phyloP scores from a whole-genome alignment of 2,113 vertebrate genomes.

The Nettapus auritus region DNA sequence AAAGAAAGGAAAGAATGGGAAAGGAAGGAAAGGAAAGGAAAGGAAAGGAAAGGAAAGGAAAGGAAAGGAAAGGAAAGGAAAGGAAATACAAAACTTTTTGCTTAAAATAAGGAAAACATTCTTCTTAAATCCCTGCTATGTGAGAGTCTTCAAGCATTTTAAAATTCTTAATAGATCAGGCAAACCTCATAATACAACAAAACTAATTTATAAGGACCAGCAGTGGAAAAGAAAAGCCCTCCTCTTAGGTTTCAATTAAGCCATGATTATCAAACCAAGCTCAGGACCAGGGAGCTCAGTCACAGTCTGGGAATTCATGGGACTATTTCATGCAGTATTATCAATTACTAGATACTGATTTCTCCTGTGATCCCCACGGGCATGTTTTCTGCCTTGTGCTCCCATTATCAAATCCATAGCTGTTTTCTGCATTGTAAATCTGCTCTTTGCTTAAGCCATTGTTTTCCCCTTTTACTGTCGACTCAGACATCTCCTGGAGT shows the following conservation, averaged over 20 bases:
- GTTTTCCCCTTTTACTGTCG: not conserved
- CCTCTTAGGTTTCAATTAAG: not conserved
- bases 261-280: not conserved
- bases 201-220: not conserved
- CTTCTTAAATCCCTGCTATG: not conserved
- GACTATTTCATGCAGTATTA: not conserved
- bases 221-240: not conserved
- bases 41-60: no score
- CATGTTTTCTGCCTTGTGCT: not conserved
- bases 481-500: not conserved
- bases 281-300: not conserved
- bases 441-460: not conserved
- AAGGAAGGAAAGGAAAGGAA: no score
- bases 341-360: not conserved
- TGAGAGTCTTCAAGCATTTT: not conserved
- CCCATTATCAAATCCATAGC: not conserved
- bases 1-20: no score
- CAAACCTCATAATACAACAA: not conserved
- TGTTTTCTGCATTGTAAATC: not conserved
- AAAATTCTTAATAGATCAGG: not conserved
- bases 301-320: not conserved
- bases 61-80: no score
- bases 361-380: not conserved
- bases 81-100: not conserved
- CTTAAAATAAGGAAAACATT: not conserved